A percentile compares a stretch with the other conserved stretches of the same genome.
Conservation (phyloP, 2,113 vertebrate genomes). For the Ammodytes marinus region DNA sequence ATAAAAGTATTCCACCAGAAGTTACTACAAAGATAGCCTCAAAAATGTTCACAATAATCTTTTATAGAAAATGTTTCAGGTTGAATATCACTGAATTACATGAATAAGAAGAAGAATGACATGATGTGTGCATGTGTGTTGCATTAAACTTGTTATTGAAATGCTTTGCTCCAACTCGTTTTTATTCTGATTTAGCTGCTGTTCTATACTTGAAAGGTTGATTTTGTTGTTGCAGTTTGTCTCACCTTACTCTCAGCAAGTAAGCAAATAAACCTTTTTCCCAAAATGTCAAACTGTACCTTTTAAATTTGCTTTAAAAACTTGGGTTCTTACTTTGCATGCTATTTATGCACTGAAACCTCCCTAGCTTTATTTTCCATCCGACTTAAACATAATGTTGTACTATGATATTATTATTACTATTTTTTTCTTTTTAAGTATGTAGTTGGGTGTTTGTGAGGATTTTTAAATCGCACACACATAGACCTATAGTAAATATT, state of each 20-base stretch:
- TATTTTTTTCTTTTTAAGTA: neutral
- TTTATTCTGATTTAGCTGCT: no score
- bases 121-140: neutral
- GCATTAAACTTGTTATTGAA: no score
- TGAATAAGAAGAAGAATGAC: neutral
- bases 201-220: no score
- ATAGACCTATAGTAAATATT: neutral
- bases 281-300: neutral
- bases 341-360: neutral
- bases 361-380: neutral
- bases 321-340: neutral
- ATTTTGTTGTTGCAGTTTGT: neutral
- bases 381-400: neutral
- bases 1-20: constrained; percentile 18
- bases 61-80: neutral
- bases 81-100: neutral
- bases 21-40: neutral
- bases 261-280: neutral
- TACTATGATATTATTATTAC: neutral
- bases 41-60: constrained; percentile 2
- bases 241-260: neutral
- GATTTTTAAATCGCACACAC: neutral
- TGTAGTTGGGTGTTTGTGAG: neutral
- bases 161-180: no score
- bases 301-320: neutral